Percentiles rank a stretch among this genome's conserved stretches.
phyloP scores from a whole-genome alignment of 92 coral and sea anemone genomes.

The Siderastrea siderea region DNA sequence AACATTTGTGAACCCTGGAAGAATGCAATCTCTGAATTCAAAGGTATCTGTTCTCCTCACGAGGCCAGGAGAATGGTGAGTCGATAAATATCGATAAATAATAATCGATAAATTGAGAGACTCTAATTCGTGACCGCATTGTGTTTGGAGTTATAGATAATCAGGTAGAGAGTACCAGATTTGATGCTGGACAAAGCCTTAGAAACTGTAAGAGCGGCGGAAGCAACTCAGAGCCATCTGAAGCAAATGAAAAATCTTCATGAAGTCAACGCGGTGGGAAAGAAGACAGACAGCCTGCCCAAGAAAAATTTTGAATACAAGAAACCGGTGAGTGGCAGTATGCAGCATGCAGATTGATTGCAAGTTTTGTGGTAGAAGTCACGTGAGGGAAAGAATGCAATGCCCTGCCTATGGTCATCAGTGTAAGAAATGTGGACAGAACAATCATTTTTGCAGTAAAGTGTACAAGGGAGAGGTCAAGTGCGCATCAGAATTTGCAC shows the following conservation, averaged over 20 bases:
- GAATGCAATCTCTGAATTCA: not conserved
- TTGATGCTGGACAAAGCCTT: conserved; percentile 6
- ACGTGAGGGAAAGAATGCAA: not conserved
- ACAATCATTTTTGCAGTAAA: not conserved
- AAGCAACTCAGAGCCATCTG: conserved; percentile 22
- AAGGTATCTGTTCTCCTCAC: not conserved
- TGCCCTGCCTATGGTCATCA: conserved; percentile 19
- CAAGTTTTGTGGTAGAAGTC: conserved; percentile 12
- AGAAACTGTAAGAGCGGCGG: conserved; percentile 3
- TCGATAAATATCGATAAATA: not conserved
- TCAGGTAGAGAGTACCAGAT: not conserved
- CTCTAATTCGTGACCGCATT: conserved; percentile 11
- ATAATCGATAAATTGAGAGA: not conserved
- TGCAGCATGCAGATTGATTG: not conserved
- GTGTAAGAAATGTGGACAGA: conserved; percentile 4
- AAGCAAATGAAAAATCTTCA: conserved; percentile 25
- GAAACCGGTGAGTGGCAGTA: not conserved
- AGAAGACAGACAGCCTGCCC: not conserved
- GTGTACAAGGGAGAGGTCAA: conserved; percentile 1
- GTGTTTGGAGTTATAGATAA: conserved; percentile 5
- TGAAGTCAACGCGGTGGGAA: not conserved
- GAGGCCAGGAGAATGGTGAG: not conserved
- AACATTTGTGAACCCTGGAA: not conserved
- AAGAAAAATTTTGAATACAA: not conserved
- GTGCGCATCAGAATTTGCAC: conserved; percentile 1